Evolutionary conservation across 2,113 vertebrate genomes (phyloP).

Genomic region (Oreocharis arfaki): DNA sequence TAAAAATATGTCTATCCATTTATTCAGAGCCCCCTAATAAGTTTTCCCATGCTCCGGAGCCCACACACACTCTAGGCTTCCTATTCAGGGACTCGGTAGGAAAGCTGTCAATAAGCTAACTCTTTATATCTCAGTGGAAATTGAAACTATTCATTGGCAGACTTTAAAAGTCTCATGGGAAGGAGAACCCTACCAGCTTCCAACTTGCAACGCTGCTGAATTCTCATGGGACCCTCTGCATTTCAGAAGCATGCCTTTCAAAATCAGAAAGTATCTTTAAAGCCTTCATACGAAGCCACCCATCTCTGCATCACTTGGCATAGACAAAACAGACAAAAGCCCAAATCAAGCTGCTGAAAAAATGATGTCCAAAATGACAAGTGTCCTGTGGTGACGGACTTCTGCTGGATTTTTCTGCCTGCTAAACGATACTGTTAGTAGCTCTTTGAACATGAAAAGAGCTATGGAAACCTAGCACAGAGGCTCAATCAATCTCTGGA

Average conservation of each 20-base stretch:
- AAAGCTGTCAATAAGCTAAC: slow-evolving; percentile 11
- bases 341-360: not conserved
- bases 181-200: not conserved
- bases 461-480: not conserved
- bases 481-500: not conserved
- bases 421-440: not conserved
- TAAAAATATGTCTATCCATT: not conserved
- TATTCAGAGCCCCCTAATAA: not conserved
- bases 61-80: slow-evolving; percentile 7
- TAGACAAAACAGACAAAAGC: not conserved
- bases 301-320: not conserved
- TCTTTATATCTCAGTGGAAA: slow-evolving; percentile 10
- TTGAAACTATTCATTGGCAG: not conserved
- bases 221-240: not conserved
- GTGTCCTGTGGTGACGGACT: not conserved
- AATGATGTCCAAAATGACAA: slow-evolving; percentile 6
- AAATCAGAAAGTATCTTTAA: not conserved
- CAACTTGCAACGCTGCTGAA: not conserved
- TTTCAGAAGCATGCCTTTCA: not conserved
- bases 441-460: not conserved
- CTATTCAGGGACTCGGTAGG: not conserved
- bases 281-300: not conserved
- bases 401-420: not conserved
- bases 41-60: slow-evolving; percentile 31
- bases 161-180: not conserved